Evolutionary conservation across 2,888 invertebrate species (phyloP), one percentile per base, ranked within the genome.

Genomic region (Drosophila anomelani): DNA sequence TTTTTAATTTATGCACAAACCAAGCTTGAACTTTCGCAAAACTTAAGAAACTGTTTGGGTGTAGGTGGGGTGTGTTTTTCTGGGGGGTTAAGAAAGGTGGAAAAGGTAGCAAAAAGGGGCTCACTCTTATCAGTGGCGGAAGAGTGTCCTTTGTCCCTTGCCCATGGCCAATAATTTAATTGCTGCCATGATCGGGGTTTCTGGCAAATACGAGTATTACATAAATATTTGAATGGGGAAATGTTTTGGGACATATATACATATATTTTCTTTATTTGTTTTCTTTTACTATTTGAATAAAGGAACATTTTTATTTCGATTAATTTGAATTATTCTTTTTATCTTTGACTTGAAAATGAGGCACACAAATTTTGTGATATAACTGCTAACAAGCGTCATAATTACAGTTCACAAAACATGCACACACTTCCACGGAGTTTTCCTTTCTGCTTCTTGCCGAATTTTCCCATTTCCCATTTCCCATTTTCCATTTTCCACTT

Each of bases 1-100:
- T 84, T 89, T 89, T 68, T 68, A 68, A 68, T 68, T 68, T 68
- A 68, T 68, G 68, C 68, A 41, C 71, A 38, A 34, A 29, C 71
- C 58, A 58, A 57, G 71, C 71, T 41, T 71, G 59, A 70, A 68
- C 58, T 71, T 68, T 68, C 10, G n/a, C 59, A 41, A 71, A 68
- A 68, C 68, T 68, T 68, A 71, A 70, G 71, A 34, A 43, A 36
- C 9, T 29, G n/a, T n/a, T 10, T n/a, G 13, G 10, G 41, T 26
- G 7, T 38, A 9, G 8, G 12, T 12, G 38, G 38, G 17, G n/a
- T 6, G 13, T n/a, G 0, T 13, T 10, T 17, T 13, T 0, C 4
- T 15, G 39, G 17, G 17, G 32, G 23, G 46, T 49, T 49, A 1
- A n/a, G 1, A 47, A 47, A 29, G 32, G 51, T 34, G 47, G 10